phyloP scores from a whole-genome alignment of 2,113 vertebrate species.

The Zingel zingel region DNA sequence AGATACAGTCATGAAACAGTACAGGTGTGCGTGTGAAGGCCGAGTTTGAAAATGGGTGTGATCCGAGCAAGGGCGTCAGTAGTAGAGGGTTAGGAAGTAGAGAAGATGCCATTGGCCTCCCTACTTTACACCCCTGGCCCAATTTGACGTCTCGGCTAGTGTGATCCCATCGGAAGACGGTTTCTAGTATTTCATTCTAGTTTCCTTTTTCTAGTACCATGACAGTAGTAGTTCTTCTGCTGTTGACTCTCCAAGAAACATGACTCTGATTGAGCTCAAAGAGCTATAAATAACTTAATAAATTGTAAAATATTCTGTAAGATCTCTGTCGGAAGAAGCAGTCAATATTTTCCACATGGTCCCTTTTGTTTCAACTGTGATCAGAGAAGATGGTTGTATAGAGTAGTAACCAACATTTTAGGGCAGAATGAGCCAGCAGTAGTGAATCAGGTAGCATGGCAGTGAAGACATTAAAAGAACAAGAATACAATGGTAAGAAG shows the following conservation, averaged over 20 bases:
- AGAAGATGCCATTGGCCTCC: no score
- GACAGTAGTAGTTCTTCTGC: neutral
- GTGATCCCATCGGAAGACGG: no score
- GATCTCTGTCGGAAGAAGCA: neutral
- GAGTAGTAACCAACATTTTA: constrained; percentile 13
- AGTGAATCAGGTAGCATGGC: neutral
- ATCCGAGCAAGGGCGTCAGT: no score
- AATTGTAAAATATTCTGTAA: neutral
- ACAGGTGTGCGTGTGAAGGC: no score
- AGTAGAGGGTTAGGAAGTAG: no score
- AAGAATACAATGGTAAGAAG: constrained; percentile 17
- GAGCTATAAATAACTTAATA: neutral
- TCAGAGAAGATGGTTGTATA: neutral
- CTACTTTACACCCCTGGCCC: no score
- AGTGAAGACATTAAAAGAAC: constrained; percentile 23
- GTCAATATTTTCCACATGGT: neutral
- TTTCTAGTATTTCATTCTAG: neutral
- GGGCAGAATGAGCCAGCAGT: neutral
- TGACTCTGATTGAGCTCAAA: neutral
- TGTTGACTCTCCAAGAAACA: neutral
- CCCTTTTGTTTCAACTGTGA: neutral
- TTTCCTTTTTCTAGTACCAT: neutral
- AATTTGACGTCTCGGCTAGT: no score
- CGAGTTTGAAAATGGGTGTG: no score
- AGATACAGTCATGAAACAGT: no score